These are phyloP conservation scores for Atherinosoma microstoma DNA, from an alignment of 2,797 vertebrate genomes.

Conservation along the genomic window DNA sequence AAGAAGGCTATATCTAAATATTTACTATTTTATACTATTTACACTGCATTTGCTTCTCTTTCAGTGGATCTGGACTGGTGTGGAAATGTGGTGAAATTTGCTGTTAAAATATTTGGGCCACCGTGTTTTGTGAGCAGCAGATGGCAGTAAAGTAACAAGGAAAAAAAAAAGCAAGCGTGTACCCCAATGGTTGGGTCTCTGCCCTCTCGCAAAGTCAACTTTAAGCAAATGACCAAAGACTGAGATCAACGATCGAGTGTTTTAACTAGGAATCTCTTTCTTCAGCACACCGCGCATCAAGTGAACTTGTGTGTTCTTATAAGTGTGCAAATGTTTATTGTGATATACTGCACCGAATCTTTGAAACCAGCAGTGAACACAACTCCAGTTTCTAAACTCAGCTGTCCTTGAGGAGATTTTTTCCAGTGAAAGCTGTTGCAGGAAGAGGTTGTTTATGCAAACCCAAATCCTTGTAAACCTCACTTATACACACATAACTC, in stretches of 20 bases:
- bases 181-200: not conserved
- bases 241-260: not conserved
- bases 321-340: not conserved
- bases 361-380: conserved; percentile 14
- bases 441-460: conserved; percentile 28
- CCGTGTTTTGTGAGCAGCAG: conserved; percentile 50
- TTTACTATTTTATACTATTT: not conserved
- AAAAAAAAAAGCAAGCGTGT: not conserved
- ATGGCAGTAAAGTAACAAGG: conserved; percentile 46
- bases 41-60: not conserved
- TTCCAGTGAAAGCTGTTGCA: conserved; percentile 20
- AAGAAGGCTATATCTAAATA: too few relatives aligned
- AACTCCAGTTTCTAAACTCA: conserved; percentile 12
- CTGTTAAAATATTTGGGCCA: not conserved
- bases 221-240: conserved; percentile 1
- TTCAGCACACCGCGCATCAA: not conserved
- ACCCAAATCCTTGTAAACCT: conserved; percentile 30
- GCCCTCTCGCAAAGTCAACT: not conserved
- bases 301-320: not conserved
- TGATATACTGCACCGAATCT: not conserved
- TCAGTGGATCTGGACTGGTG: not conserved
- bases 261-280: not conserved
- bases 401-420: conserved; percentile 13
- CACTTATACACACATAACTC: conserved; percentile 29
- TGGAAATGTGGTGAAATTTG: not conserved